Conservation (phyloP, 2,888 invertebrate species). For the Tetanocera ferruginea region DNA sequence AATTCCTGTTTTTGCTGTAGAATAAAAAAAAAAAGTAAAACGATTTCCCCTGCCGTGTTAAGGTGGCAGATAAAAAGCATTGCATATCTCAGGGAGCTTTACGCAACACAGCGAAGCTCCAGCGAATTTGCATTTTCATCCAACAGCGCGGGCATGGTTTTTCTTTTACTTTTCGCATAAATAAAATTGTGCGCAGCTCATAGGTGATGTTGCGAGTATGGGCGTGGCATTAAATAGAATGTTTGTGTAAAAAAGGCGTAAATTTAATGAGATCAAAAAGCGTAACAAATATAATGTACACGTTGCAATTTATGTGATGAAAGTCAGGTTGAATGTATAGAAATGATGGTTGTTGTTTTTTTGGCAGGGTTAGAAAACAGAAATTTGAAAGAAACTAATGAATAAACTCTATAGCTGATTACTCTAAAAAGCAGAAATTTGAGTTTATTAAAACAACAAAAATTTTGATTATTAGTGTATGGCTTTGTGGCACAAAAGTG, state of each 20-base stretch:
- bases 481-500: too few species aligned
- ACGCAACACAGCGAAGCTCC: neutral
- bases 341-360: too few species aligned
- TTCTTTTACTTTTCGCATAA: neutral
- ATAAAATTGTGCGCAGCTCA: neutral
- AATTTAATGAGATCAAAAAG: neutral
- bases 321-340: too few species aligned
- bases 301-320: too few species aligned
- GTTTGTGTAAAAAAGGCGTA: too few species aligned
- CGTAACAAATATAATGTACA: neutral
- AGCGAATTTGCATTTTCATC: neutral
- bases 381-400: too few species aligned
- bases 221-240: too few species aligned
- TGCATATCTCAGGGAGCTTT: neutral
- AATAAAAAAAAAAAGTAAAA: neutral
- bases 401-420: too few species aligned
- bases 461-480: too few species aligned
- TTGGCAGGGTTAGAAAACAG: too few species aligned
- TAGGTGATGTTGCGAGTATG: neutral
- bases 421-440: too few species aligned
- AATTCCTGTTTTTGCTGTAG: neutral
- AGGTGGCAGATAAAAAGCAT: neutral
- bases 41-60: neutral
- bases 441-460: too few species aligned
- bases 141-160: neutral